Evolutionary conservation across 1,140 invertebrate species (phyloP), one percentile per base, ranked within the genome.

Genomic region (Anoplolepis gracilipes): DNA sequence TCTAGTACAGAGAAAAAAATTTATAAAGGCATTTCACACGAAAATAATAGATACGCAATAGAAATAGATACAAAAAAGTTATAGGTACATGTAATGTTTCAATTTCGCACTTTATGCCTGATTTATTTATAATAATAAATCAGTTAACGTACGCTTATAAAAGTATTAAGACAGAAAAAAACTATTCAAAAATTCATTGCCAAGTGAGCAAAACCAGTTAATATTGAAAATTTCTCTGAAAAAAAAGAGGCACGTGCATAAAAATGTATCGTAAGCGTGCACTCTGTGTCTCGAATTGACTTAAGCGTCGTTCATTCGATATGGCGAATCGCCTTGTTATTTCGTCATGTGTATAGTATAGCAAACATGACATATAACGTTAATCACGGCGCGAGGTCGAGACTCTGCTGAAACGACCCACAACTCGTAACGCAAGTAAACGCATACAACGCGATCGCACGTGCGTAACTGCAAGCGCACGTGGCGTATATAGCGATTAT

Each of bases 391-490:
- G 55, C 36, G 53, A 59, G 62, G 84, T 62, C 85, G 73, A 19
- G 30, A 61, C 42, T 28, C 49, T 79, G 46, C 16, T 57, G 30
- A 28, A 59, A n/a, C 30, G 69, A 49, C 16, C 39, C 46, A 46
- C 22, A 49, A 33, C 55, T 22, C 28, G 76, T 25, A n/a, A 19
- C 85, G n/a, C 62, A 62, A 42, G 82, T 72, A 65, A 53, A 85
- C 72, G 64, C 61, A 10, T 69, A 55, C 62, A 69, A 67, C 64
- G 53, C 76, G 88, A 78, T 53, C 65, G 87, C 87, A 86, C 85
- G 87, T 78, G 87, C 72, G 67, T 89, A 88, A 90, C 88, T 90
- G 78, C 78, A 36, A 86, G 73, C 85, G 85, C 90, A 91, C 90
- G 90, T 36, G 62, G n/a, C 28, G n/a, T 72, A 65, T n/a, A 6